phyloP scores from a whole-genome alignment of 2,888 invertebrate species.

The Pristionchus exspectatus region DNA sequence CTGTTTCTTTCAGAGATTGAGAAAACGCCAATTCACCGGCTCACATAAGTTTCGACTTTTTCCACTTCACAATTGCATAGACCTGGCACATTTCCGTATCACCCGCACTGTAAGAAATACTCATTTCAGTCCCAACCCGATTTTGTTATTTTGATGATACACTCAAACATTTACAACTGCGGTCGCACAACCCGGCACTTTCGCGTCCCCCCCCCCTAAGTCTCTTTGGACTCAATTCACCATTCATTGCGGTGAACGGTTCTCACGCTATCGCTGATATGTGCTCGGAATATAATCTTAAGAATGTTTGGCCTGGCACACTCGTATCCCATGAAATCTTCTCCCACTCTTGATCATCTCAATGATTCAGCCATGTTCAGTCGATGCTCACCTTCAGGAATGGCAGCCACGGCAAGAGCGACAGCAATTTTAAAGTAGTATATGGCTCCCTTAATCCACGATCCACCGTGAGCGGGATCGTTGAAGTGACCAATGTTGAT shows the following conservation, averaged over 20 bases:
- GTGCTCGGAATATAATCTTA: no score
- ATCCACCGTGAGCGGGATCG: slow-evolving; percentile 99
- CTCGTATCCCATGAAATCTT: no score
- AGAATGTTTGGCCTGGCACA: no score
- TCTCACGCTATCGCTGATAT: no score
- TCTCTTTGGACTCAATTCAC: no score
- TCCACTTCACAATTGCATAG: background rate
- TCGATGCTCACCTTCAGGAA: slow-evolving; percentile 91
- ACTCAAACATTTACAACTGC: background rate
- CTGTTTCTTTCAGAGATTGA: no score
- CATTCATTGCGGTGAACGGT: no score
- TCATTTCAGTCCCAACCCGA: background rate
- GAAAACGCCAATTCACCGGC: no score
- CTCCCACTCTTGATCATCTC: no score
- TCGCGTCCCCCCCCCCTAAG: no score
- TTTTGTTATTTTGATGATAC: background rate
- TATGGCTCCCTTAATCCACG: slow-evolving; percentile 99
- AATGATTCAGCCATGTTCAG: no score
- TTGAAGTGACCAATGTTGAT: slow-evolving; percentile 99
- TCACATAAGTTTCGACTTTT: no score
- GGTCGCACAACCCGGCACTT: background rate
- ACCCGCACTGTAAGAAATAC: background rate
- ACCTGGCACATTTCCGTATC: background rate
- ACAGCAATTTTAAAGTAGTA: slow-evolving; percentile 99
- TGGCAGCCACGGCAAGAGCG: slow-evolving; percentile 98